These are phyloP conservation scores for Cephonodes hylas DNA, from an alignment of 2,888 invertebrate genomes.

Conservation along the genomic window DNA sequence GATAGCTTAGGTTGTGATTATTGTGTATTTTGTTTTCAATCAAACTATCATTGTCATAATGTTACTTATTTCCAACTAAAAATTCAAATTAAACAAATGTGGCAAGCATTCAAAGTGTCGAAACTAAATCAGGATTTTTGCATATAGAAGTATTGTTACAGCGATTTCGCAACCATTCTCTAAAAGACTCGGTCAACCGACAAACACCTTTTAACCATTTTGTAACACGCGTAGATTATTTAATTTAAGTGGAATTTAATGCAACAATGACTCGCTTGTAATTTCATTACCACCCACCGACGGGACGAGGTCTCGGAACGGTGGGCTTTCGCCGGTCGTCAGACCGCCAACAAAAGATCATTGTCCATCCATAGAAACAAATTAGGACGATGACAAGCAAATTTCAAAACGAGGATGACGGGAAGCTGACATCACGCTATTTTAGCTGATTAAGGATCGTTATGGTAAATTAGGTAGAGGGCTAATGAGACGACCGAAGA, in stretches of 20 bases:
- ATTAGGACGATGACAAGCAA: constrained; percentile 64
- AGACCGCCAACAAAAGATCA: constrained; percentile 52
- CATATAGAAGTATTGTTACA: too few relatives aligned
- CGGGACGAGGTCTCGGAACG: constrained; percentile 19
- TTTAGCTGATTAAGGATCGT: constrained; percentile 40
- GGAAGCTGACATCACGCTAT: constrained; percentile 36
- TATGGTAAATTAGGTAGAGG: constrained; percentile 2
- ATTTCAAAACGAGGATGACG: constrained; percentile 39
- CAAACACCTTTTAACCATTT: constrained; percentile 34
- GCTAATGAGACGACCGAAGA: background rate
- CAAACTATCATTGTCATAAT: too few relatives aligned
- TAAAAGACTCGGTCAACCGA: background rate
- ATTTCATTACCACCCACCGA: constrained; percentile 76
- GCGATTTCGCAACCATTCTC: background rate
- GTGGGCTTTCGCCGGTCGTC: constrained; percentile 25
- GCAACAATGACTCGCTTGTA: constrained; percentile 70
- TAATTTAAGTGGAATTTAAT: constrained; percentile 68
- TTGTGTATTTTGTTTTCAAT: too few relatives aligned
- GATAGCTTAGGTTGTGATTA: too few relatives aligned
- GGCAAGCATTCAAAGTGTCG: background rate
- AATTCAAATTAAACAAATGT: too few relatives aligned
- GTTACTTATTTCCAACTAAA: too few relatives aligned
- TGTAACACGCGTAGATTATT: constrained; percentile 50
- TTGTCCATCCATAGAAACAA: constrained; percentile 66
- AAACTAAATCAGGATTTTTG: background rate